Base-by-base conservation (phyloP, 1,140 invertebrate genomes). In the Octopus sinensis region DNA sequence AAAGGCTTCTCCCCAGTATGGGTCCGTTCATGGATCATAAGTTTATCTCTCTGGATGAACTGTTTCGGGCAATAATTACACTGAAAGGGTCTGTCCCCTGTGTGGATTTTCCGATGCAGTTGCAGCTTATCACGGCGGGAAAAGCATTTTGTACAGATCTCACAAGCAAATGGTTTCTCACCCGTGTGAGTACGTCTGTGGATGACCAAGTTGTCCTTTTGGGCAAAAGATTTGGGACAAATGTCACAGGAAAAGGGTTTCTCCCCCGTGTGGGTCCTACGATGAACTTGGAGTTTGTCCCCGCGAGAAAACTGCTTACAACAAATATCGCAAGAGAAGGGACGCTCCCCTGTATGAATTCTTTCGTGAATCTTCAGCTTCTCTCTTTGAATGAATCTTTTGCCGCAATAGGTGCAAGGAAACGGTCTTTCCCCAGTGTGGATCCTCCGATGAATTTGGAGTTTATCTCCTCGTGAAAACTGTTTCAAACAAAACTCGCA, bases 201-300 rank as follows among this genome's bases (percentile, higher is more conserved):
- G 4, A 51, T 79, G 17, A 95, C 91, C 53, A 96, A 92, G 89
- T 96, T 95, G 90, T 95, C 96, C 87, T 96, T 96, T 80, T 95
- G 92, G 54, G 95, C 93, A 89, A 96, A 97, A 3, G 96, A 95
- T 89, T 96, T 97, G 54, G 95, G 95, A 87, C 97, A 98, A 0
- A 94, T 94, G 80, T 94, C 92, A 87, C 97, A 98, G 87, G 97
- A 95, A 91, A 97, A 97, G 0, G 97, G 97, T 88, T 98, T 97
- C 85, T 97, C 96, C 87, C 97, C 96, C 0, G 96, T 98, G 7
- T 77, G 76, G 4, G 76, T 77, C 52, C 52, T 77, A 17, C 17
- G 23, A 43, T 77, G 76, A 43, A 52, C 52, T 2, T 23, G 30
- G 12, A 77, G 76, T 51, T 77, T 51, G 52, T 53, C 76, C 30